Evolutionary conservation across 2,888 invertebrate genomes (phyloP), one percentile per base, ranked within the genome.

Genomic region (Agrilus biguttatus): DNA sequence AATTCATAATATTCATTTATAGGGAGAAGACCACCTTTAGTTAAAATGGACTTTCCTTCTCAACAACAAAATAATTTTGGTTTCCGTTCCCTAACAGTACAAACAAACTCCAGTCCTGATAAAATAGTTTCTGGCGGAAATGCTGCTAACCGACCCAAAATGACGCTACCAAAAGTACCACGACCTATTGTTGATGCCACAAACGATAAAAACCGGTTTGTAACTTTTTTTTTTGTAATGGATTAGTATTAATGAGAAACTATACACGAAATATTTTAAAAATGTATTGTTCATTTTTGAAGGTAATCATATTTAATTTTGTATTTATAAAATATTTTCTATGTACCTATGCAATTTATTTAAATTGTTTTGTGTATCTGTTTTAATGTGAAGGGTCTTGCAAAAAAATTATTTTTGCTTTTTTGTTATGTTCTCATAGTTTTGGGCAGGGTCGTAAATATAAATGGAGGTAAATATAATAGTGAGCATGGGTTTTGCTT

Each of bases 161-260:
- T 65, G 64, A 60, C 57, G 37, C 49, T 65, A 42, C 65, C 65
- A 14, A 52, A 58, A 43, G 55, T 58, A 41, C 52, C 54, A 28
- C 58, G 60, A 49, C 50, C 56, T 33, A 54, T 60, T 36, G 46
- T 54, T 6, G 63, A 65, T 46, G 54, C 61, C 23, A 53, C 59
- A 34, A 55, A 60, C 37, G 59, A 60, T 43, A 53, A 55, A 47
- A 56, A 61, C 42, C 58, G 60, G 62, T 64, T 51, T 55, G 58
- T 49, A 23, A 33, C 41, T 34, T 14, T 8, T 21, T 36, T 36
- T 28, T 10, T 28, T 10, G 3, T 28, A 17, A 17, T 17, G 17
- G 4, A 8, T 23, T 5, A 23, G 3, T 8, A 23, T 2, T 23
- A 23, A 23, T 23, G 2, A 28, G 2, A 28, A 28, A 28, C 28